Evolutionary conservation across 2,797 vertebrate genomes (phyloP).

Genomic region (Aulostomus chinensis): DNA sequence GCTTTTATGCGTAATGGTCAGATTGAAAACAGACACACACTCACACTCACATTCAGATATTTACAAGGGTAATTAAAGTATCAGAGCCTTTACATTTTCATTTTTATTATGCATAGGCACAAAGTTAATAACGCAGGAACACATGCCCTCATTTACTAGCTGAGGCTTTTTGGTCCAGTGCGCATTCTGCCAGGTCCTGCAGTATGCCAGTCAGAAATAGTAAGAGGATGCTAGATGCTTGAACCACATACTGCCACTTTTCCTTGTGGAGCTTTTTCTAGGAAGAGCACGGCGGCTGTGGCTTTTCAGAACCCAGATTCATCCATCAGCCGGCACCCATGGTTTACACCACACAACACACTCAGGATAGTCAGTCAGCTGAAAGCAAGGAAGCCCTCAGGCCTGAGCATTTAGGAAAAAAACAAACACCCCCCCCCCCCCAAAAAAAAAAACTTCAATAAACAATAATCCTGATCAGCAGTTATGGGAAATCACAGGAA

Average conservation of each 20-base stretch:
- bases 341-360: slow-evolving; percentile 57
- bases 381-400: too few species aligned
- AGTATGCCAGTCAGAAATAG: slow-evolving; percentile 72
- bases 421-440: too few species aligned
- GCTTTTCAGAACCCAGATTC: slow-evolving; percentile 69
- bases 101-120: slow-evolving; percentile 37
- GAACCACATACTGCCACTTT: slow-evolving; percentile 71
- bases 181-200: slow-evolving; percentile 67
- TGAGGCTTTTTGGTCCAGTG: slow-evolving; percentile 27
- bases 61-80: slow-evolving; percentile 52
- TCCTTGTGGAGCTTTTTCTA: slow-evolving; percentile 65
- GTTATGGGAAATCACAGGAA: too few species aligned
- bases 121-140: slow-evolving; percentile 22
- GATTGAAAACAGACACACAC: slow-evolving; percentile 72
- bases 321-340: slow-evolving; percentile 71
- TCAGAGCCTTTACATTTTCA: slow-evolving; percentile 22
- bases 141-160: slow-evolving; percentile 28
- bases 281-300: slow-evolving; percentile 70
- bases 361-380: too few species aligned
- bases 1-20: too few species aligned
- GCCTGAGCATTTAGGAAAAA: background rate
- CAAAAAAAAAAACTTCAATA: too few species aligned
- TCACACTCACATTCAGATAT: slow-evolving; percentile 21
- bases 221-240: slow-evolving; percentile 80
- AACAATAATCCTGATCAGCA: background rate